A percentile compares a stretch with the other conserved stretches of the same genome.
phyloP scores from a whole-genome alignment of 2,113 vertebrate species.

The Cheilinus undulatus region DNA sequence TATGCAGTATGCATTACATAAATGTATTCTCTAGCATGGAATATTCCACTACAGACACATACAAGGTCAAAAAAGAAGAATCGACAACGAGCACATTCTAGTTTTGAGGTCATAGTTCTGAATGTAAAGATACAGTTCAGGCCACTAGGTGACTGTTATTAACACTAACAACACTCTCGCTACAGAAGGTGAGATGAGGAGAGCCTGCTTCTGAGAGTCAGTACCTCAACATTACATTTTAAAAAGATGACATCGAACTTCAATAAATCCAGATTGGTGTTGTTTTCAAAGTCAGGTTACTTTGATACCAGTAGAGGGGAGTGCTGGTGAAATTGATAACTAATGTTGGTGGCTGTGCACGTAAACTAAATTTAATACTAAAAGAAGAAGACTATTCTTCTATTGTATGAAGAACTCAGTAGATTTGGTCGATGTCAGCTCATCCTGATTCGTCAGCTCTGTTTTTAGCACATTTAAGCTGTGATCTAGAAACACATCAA shows the following conservation, averaged over 20 bases:
- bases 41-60: constrained; percentile 41
- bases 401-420: constrained; percentile 23
- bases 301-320: constrained; percentile 4
- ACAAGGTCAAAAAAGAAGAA: constrained; percentile 50
- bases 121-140: constrained; percentile 71
- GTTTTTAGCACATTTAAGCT: neutral
- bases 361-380: neutral
- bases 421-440: constrained; percentile 20
- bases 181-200: constrained; percentile 60
- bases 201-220: constrained; percentile 20
- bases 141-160: constrained; percentile 76
- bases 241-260: neutral
- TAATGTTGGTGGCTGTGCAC: neutral
- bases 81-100: constrained; percentile 65
- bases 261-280: neutral
- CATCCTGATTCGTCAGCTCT: neutral
- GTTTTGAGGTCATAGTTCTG: constrained; percentile 74
- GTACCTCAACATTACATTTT: neutral
- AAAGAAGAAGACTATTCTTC: neutral
- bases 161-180: constrained; percentile 45
- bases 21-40: constrained; percentile 48
- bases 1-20: constrained; percentile 62
- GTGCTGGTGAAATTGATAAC: constrained; percentile 8
- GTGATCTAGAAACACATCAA: neutral
- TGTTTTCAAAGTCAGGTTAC: neutral